Evolutionary conservation across 2,797 vertebrate genomes (phyloP), one percentile per base, ranked within the genome.

Genomic region (Epinephelus malabaricus): DNA sequence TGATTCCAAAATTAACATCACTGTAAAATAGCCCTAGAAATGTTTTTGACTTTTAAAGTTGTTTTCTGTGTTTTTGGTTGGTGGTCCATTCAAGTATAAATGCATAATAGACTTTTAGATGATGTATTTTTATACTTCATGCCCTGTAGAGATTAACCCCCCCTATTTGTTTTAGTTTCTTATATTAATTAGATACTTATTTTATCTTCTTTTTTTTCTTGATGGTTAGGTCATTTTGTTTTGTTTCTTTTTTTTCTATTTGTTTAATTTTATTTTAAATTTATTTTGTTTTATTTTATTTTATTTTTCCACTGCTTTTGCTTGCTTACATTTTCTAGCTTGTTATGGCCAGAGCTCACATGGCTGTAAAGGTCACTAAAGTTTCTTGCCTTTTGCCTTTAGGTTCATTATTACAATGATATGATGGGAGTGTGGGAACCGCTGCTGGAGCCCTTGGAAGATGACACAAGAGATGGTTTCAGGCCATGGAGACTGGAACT

Each of bases 321-420:
- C 30, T 34, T 34, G 30, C 30, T 34, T 34, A 30, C 27, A 30
- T 30, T 30, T 77, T 43, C 4, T 19, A 43, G 6, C 19, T 27
- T 12, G 19, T 70, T 25, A 17, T 47, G 17, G 9, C 10, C n/a
- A 74, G 14, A 76, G 30, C 13, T 27, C 4, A 3, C 59, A 21
- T 53, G 15, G 4, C 1, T 38, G 38, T 23, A 13, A 38, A 49
- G 9, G 8, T n/a, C 56, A 11, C 30, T 14, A 10, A 58, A n/a
- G 4, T 30, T 58, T 75, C 15, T 65, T 75, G 30, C 71, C 6
- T 64, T 71, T 74, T 40, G 5, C 88, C 50, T 89, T 14, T 84
- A 99, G 98, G 96, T 99, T 21, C 97, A 97, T 89, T 99, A 98
- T 92, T 99, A 95, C 88, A 99, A 99, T 50, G 98, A 99, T 92